These are phyloP conservation scores for Anagyrus pseudococci DNA, from an alignment of 2,888 invertebrate genomes.

Conservation along the genomic window DNA sequence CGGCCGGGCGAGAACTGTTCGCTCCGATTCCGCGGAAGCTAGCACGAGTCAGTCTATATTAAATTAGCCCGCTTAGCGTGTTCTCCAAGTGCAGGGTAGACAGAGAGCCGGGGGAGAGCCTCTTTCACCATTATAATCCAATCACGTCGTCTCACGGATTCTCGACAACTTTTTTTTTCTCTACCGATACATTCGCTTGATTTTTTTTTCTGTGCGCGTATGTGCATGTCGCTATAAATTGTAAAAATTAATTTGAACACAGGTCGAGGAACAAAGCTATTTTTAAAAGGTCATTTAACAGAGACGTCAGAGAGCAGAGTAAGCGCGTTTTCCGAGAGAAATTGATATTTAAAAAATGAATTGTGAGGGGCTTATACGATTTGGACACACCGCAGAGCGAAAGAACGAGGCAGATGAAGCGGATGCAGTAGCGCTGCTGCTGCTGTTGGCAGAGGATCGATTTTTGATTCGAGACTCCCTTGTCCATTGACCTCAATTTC, in stretches of 20 bases:
- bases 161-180: no score
- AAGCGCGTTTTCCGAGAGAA: neutral
- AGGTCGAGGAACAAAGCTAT: no score
- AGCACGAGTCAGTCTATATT: slow-evolving; percentile 48
- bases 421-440: neutral
- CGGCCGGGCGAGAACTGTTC: slow-evolving; percentile 56
- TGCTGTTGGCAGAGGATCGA: slow-evolving; percentile 35
- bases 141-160: slow-evolving; percentile 39
- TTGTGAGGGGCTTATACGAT: no score
- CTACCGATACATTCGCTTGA: no score
- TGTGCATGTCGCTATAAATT: no score
- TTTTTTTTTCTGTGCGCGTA: no score
- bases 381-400: slow-evolving; percentile 1
- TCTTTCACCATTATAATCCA: slow-evolving; percentile 49
- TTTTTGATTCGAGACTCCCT: slow-evolving; percentile 33
- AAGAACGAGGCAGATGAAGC: neutral
- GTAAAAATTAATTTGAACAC: no score
- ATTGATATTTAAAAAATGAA: neutral
- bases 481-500: slow-evolving; percentile 40
- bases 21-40: slow-evolving; percentile 53
- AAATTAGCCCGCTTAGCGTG: slow-evolving; percentile 53
- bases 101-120: slow-evolving; percentile 30
- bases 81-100: slow-evolving; percentile 7
- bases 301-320: no score
- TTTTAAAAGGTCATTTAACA: no score